These are phyloP conservation scores for Macaca nemestrina DNA, from an alignment of 2,113 vertebrate species.

Conservation along the genomic window DNA sequence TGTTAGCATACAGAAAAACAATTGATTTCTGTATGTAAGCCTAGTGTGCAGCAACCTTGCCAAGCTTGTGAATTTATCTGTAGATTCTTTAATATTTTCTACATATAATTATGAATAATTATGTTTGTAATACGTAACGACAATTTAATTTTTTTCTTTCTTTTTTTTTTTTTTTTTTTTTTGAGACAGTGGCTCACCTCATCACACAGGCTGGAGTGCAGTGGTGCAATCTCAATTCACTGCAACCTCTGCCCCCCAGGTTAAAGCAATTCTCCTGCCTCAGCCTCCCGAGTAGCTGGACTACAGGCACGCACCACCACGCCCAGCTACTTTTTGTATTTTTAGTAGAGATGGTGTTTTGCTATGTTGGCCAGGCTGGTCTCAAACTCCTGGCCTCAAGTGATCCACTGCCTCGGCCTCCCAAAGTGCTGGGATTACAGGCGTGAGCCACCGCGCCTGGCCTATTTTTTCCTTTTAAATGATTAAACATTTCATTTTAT, in stretches of 20 bases:
- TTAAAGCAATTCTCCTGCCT: too few relatives aligned
- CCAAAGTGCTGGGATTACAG: too few relatives aligned
- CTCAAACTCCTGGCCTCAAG: too few relatives aligned
- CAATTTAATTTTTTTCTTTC: background rate
- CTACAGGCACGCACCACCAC: too few relatives aligned
- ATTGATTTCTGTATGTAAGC: background rate
- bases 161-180: too few relatives aligned
- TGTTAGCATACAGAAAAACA: background rate
- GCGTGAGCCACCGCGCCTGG: background rate
- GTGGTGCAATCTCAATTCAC: too few relatives aligned
- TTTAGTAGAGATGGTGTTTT: too few relatives aligned
- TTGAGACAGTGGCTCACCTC: background rate
- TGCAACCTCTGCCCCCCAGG: too few relatives aligned
- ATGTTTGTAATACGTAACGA: background rate
- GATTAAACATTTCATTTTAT: background rate
- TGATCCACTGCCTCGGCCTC: too few relatives aligned
- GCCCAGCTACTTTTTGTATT: too few relatives aligned
- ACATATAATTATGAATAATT: background rate
- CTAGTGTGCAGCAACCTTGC: background rate
- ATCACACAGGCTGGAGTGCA: background rate
- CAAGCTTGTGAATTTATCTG: background rate
- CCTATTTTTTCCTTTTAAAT: background rate
- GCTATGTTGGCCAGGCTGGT: too few relatives aligned
- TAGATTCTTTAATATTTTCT: background rate
- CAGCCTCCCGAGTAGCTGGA: too few relatives aligned